phyloP scores from a whole-genome alignment of 2,888 invertebrate genomes.

The Nebria salina region DNA sequence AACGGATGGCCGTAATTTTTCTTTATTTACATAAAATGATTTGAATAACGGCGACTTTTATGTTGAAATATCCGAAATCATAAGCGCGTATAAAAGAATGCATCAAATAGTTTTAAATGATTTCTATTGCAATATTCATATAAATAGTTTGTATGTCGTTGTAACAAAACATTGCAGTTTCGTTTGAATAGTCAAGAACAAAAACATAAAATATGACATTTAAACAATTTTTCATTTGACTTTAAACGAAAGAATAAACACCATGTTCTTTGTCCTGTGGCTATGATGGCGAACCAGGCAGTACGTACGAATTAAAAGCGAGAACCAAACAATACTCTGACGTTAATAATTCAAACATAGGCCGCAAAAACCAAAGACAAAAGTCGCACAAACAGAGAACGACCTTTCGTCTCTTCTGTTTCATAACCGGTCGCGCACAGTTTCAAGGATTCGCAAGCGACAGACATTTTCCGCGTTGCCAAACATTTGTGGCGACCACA shows the following conservation, averaged over 20 bases:
- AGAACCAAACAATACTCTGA: background rate
- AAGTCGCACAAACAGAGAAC: background rate
- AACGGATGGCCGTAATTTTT: conserved; percentile 32
- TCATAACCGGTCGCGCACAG: background rate
- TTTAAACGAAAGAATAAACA: background rate
- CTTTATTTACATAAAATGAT: conserved; percentile 38
- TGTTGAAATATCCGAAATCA: conserved; percentile 25
- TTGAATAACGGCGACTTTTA: conserved; percentile 40
- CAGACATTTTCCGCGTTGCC: conserved; percentile 29
- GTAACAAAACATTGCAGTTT: background rate
- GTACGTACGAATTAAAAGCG: background rate
- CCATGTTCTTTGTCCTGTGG: background rate
- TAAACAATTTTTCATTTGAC: background rate
- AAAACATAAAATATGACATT: background rate
- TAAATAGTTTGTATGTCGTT: no score
- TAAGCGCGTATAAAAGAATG: no score
- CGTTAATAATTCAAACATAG: background rate
- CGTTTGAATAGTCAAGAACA: background rate
- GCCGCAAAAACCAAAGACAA: background rate
- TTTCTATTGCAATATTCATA: no score
- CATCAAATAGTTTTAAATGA: no score
- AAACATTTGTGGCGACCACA: conserved; percentile 30
- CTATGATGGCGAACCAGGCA: background rate
- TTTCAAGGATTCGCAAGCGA: background rate
- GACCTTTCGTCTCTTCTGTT: no score